Base-by-base conservation (phyloP, 2,888 invertebrate species). In the Allophyes oxyacanthae region DNA sequence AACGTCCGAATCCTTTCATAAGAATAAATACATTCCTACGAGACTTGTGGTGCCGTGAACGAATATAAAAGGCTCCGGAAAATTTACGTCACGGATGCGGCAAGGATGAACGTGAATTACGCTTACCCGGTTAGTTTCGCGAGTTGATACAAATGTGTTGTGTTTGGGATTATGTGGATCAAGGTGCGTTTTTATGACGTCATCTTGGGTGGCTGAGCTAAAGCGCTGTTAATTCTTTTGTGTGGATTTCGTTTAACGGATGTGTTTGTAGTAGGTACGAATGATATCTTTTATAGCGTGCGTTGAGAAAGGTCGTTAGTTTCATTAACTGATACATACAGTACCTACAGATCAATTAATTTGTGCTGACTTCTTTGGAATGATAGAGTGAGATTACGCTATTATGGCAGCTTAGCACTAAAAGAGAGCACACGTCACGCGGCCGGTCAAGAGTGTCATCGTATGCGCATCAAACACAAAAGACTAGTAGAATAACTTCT, bases 61-160 rank as follows among this genome's bases (percentile, higher is more conserved):
- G 33, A 40, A 33, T 57, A 67, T 42, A 64, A 69, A 73, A 57
- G 46, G 36, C 30, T 36, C 0, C 25, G 40, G 51, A 41, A 49
- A 48, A 55, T 63, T 58, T 59, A 62, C 54, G 55, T 55, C 25
- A 38, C 4, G 40, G 41, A 38, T 53, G 40, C 14, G 33, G 36
- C 3, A 7, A 34, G 57, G 51, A 64, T 74, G 40, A 61, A 48
- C 46, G 38, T 64, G 54, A 62, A 59, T 54, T 48, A 61, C 28
- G 33, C 36, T 59, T 33, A 45, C 43, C 6, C 25, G 11, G 50
- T 38, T 26, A 48, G 45, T 25, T 50, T 20, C 30, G 10, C 20
- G 11, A 34, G 53, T 38, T 20, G 33, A 9, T 46, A 41, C 40
- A 34, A 41, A 54, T 62, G 46, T 53, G 26, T 55, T 55, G 46